Evolutionary conservation across 2,888 invertebrate species (phyloP).

Genomic region (Hedya salicella): DNA sequence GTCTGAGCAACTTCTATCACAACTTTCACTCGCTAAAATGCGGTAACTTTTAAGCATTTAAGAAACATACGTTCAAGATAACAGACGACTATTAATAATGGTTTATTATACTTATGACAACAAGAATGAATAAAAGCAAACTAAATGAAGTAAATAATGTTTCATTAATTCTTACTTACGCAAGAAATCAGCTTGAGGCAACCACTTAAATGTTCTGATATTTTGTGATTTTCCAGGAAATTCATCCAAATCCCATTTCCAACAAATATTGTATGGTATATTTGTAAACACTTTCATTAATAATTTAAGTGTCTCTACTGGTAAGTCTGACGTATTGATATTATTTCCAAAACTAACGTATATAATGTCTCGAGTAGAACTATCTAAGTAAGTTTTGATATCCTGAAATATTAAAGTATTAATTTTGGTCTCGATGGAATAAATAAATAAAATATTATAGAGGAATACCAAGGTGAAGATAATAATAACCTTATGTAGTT

Average conservation of each 20-base stretch:
- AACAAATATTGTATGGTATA: conserved; percentile 64
- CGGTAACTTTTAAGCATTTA: no score
- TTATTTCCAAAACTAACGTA: conserved; percentile 69
- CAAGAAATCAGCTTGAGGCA: conserved; percentile 61
- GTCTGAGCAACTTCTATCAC: no score
- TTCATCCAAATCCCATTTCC: conserved; percentile 65
- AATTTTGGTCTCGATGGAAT: no score
- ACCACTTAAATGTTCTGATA: conserved; percentile 60
- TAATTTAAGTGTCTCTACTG: conserved; percentile 46
- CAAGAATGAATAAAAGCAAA: no score
- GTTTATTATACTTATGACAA: no score
- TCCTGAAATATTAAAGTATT: conserved; percentile 51
- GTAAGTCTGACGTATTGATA: conserved; percentile 53
- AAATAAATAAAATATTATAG: no score
- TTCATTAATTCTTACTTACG: conserved; percentile 44
- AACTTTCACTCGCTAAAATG: no score
- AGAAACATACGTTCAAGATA: no score
- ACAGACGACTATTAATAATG: no score
- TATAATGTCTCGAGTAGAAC: conserved; percentile 60
- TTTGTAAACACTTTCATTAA: conserved; percentile 57
- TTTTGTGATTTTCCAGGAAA: conserved; percentile 54
- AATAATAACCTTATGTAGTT: no score
- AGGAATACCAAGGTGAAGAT: no score
- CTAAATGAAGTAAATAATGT: neutral
- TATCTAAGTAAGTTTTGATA: conserved; percentile 57